A percentile compares a stretch with the other conserved stretches of the same genome.
Conservation (phyloP, 2,797 vertebrate genomes). For the Euphonia xanthogaster region DNA sequence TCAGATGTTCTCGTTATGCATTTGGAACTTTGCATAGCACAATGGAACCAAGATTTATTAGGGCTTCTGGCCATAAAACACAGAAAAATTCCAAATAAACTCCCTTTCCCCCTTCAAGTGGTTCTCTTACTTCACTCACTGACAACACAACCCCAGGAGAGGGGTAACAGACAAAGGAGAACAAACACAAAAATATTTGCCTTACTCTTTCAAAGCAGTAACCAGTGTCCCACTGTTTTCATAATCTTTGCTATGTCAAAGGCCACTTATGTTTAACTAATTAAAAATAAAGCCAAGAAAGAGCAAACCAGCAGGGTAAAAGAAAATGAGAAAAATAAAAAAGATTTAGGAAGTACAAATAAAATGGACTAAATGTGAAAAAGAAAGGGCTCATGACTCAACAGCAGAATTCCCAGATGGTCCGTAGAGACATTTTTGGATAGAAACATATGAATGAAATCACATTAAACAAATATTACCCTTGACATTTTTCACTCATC, state of each 20-base stretch:
- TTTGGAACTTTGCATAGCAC: not conserved
- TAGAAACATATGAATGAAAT: slow-evolving; percentile 37
- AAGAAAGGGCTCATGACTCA: slow-evolving; percentile 45
- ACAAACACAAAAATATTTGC: slow-evolving; percentile 54
- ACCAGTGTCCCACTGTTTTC: slow-evolving; percentile 44
- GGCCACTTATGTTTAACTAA: slow-evolving; percentile 62
- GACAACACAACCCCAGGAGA: slow-evolving; percentile 31
- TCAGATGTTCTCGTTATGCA: not conserved
- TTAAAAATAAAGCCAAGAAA: slow-evolving; percentile 62
- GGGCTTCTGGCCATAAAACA: not conserved
- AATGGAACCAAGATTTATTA: not conserved
- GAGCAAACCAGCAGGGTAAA: slow-evolving; percentile 44
- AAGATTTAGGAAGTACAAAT: slow-evolving; percentile 42
- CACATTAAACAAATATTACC: slow-evolving; percentile 16
- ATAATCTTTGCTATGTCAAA: slow-evolving; percentile 57
- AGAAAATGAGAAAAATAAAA: slow-evolving; percentile 53
- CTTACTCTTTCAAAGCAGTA: slow-evolving; percentile 39
- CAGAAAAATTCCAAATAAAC: not conserved
- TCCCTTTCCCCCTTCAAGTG: not conserved
- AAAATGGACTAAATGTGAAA: slow-evolving; percentile 42
- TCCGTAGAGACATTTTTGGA: slow-evolving; percentile 15
- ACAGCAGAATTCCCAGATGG: slow-evolving; percentile 20
- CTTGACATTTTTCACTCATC: slow-evolving; percentile 25
- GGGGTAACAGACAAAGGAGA: slow-evolving; percentile 27
- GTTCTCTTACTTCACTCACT: slow-evolving; percentile 4